Evolutionary conservation across 2,888 invertebrate species (phyloP), one percentile per base, ranked within the genome.

Genomic region (Eupithecia insigniata): DNA sequence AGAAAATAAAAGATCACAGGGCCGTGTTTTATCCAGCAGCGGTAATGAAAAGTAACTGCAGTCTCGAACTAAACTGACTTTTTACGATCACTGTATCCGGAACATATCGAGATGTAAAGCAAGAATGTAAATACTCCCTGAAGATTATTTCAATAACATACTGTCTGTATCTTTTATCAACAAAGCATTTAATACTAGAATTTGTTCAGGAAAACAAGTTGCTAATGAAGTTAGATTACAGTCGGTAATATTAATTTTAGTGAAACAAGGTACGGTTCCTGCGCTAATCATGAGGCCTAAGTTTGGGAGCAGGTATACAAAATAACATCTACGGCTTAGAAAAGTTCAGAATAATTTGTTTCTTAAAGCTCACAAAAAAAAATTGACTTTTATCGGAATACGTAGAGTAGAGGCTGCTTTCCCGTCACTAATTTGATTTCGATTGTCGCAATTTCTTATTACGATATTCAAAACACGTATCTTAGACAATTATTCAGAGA

Each of bases 51-150:
- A 75, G 73, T 75, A 76, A 74, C 75, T 77, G 74, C 75, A 76
- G 73, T 76, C 75, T 60, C n/a, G n/a, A n/a, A n/a, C 30, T 60
- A 80, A 80, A 83, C 76, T 80, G 84, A 83, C 83, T 79, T 83
- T 61, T 84, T 82, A 85, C 82, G 81, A 82, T 80, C 81, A 78
- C 78, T 78, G 79, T 81, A 80, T 81, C 81, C 82, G 81, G 82
- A 82, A 79, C 74, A 76, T 34, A 34, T 64, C 22, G 36, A 36
- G 22, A 28, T 62, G 43, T 62, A 61, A 71, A 61, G 34, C 51
- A n/a, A 71, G 62, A 67, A 62, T 66, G 51, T 71, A 62, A n/a
- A 61, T 18, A 3, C 34, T 10, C 10, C 1, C 34, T 32, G 26
- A 46, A 34, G 22, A 22, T 51, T 32, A 43, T 60, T 32, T 14